A percentile compares a stretch with the other conserved stretches of the same genome.
These are phyloP conservation scores for Oedothorax gibbosus DNA, from an alignment of 1,140 invertebrate species.

Conservation along the genomic window DNA sequence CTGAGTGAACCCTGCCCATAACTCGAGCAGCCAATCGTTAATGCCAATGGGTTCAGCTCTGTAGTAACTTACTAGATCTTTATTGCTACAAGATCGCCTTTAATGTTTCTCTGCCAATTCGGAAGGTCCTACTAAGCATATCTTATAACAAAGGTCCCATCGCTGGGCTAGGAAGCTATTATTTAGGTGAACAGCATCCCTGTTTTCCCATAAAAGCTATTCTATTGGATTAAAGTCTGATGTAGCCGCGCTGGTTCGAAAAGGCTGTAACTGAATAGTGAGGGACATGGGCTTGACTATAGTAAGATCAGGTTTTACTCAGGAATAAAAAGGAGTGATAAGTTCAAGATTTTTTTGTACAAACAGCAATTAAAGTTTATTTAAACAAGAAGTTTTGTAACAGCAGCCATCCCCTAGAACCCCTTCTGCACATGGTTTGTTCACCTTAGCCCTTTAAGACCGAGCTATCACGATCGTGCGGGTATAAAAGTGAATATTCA, in stretches of 20 bases:
- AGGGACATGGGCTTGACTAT: too few species aligned
- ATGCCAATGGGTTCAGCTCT: constrained; percentile 17
- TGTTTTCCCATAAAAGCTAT: constrained; percentile 9
- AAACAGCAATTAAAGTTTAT: too few species aligned
- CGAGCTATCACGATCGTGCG: too few species aligned
- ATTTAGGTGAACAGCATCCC: constrained; percentile 11
- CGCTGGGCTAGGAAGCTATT: constrained; percentile 13
- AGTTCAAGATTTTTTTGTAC: too few species aligned
- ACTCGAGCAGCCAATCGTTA: constrained; percentile 21
- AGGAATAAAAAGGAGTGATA: too few species aligned
- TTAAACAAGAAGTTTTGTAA: too few species aligned
- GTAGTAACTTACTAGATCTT: constrained; percentile 25
- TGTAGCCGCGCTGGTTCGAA: not conserved
- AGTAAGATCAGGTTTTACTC: too few species aligned
- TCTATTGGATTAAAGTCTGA: constrained; percentile 17
- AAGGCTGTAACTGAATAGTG: too few species aligned
- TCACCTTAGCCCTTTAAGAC: too few species aligned
- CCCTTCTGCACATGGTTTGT: too few species aligned
- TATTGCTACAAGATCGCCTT: constrained; percentile 34
- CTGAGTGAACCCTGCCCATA: constrained; percentile 23
- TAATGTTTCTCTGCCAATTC: constrained; percentile 20
- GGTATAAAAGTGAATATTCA: too few species aligned
- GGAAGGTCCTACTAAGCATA: constrained; percentile 16
- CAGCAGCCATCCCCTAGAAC: too few species aligned
- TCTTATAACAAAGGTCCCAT: constrained; percentile 29